A percentile compares a stretch with the other conserved stretches of the same genome.
Evolutionary conservation across 64 coral and sea anemone species (phyloP).

Genomic region (Pachyseris speciosa): DNA sequence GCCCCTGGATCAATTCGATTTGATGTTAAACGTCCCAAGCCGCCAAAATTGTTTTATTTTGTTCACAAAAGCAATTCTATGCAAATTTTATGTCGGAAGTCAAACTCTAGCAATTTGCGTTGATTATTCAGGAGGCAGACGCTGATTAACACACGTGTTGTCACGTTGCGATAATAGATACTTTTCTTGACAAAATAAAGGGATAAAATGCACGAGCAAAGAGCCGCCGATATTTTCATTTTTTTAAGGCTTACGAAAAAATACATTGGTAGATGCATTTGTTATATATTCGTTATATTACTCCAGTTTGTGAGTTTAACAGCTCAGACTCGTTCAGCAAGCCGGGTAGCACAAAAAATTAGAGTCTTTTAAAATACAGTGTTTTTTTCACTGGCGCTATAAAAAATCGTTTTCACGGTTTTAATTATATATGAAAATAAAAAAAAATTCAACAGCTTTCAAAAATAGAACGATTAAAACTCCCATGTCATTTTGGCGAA

Average conservation of each 20-base stretch:
- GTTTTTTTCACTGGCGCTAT: background rate
- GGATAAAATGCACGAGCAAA: background rate
- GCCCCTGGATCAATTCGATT: background rate
- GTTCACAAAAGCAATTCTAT: background rate
- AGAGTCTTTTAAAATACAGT: no score
- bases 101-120: background rate
- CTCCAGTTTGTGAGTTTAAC: no score
- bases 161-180: background rate
- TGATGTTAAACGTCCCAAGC: background rate
- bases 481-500: background rate
- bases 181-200: background rate
- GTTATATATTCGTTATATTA: no score
- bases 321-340: no score
- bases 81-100: constrained; percentile 12
- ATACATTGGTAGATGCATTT: no score
- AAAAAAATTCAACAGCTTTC: background rate
- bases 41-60: background rate
- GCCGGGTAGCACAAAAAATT: no score
- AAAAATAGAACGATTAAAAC: background rate
- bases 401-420: background rate
- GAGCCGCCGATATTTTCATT: no score
- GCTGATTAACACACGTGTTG: background rate
- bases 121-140: background rate
- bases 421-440: background rate
- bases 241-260: background rate